Evolutionary conservation across 2,888 invertebrate species (phyloP).

Genomic region (Argyresthia albistria): DNA sequence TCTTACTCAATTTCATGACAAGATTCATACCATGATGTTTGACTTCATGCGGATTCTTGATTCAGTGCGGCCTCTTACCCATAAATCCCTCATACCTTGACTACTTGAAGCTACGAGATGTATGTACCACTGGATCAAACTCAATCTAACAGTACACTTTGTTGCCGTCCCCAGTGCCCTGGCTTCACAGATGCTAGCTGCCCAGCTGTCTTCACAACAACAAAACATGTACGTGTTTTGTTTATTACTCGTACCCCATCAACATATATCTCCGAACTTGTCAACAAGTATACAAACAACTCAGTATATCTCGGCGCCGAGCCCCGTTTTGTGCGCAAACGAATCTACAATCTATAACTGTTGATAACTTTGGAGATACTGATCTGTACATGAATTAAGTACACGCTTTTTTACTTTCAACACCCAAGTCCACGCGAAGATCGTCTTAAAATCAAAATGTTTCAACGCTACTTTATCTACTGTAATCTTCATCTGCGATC

Average conservation of each 20-base stretch:
- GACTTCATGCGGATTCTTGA: too few species aligned
- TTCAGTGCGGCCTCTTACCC: too few species aligned
- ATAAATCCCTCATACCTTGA: too few species aligned
- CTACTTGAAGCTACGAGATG: too few species aligned
- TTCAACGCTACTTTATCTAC: slow-evolving; percentile 67
- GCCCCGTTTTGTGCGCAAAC: too few species aligned
- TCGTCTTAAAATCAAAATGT: slow-evolving; percentile 70
- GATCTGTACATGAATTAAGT: slow-evolving; percentile 50
- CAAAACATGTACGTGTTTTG: slow-evolving; percentile 91
- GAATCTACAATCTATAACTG: background rate
- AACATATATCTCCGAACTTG: slow-evolving; percentile 29
- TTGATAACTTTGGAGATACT: slow-evolving; percentile 52
- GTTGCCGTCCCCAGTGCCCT: slow-evolving; percentile 91
- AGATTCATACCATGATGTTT: too few species aligned
- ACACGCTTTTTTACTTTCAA: slow-evolving; percentile 55
- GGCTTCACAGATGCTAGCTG: slow-evolving; percentile 96
- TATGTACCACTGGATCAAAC: background rate
- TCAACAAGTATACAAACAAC: slow-evolving; percentile 9
- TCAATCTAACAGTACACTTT: slow-evolving; percentile 52
- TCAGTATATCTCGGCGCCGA: background rate
- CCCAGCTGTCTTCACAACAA: slow-evolving; percentile 93
- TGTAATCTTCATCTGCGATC: slow-evolving; percentile 64
- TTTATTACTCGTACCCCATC: slow-evolving; percentile 42
- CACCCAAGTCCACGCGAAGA: slow-evolving; percentile 48
- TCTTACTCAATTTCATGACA: too few species aligned